Evolutionary conservation across 1,140 invertebrate genomes (phyloP), one percentile per base, ranked within the genome.

Genomic region (Meloidogyne exigua): DNA sequence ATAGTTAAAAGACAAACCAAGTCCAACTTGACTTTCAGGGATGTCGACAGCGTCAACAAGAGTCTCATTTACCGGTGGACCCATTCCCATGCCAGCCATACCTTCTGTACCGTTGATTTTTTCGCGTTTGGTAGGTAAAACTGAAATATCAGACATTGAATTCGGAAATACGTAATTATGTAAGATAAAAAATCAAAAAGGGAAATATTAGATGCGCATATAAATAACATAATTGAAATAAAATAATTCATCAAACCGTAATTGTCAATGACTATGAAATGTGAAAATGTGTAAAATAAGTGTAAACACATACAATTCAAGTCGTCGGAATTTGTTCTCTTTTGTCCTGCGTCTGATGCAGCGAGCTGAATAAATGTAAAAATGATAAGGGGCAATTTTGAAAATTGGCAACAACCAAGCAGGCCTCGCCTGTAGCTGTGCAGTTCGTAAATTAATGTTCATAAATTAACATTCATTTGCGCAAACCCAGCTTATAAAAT

Each of bases 21-120:
- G 79, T 62, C 84, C 84, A 49, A 85, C 84, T 25, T 73, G 74
- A 65, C 81, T 85, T 44, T 85, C 85, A 21, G 84, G 84, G 57
- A 85, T 78, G 39, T 83, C 79, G 21, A 85, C 85, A 5, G 76
- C 72, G 21, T 85, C 84, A 57, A 83, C 68, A 23, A 76, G 18
- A 21, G 80, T 68, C 63, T 85, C 83, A 42, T 57, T 76, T 49
- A 83, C 68, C 79, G 68, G 76, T 79, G 71, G 82, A 79, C 81
- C 84, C 79, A 83, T 78, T 63, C 77, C 81, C 75, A 82, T 75
- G 67, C 75, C 78, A 70, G 81, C 82, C 68, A 83, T 83, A 28
- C 79, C 75, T 67, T 68, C 80, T 57, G 42, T 79, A 36, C 57
- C 75, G 76, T 70, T 73, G 72, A 32, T 32, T 65, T 80, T 78